Conservation (phyloP, 2,888 invertebrate genomes). For the Hofmannophila pseudospretella region DNA sequence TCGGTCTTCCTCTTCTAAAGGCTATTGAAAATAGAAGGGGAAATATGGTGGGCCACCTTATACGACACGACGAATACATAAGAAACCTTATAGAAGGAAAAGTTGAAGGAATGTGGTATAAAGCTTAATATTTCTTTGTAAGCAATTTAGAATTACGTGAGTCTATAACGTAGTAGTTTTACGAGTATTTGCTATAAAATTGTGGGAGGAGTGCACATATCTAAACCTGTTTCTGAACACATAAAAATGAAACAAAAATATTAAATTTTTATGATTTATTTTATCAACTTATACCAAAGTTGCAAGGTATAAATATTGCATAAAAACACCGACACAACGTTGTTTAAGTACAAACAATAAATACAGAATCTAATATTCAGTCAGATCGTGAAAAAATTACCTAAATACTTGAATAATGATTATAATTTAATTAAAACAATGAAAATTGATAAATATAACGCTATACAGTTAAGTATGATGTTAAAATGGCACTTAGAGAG, state of each 20-base stretch:
- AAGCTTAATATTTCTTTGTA: no score
- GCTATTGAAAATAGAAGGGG: no score
- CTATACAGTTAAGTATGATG: neutral
- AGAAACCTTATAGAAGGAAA: no score
- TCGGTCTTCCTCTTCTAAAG: no score
- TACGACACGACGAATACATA: no score
- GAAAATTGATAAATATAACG: conserved; percentile 3
- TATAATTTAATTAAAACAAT: conserved; percentile 11
- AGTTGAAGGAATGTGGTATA: no score
- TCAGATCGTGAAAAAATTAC: conserved; percentile 37
- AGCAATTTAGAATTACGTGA: no score
- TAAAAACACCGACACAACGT: conserved; percentile 45
- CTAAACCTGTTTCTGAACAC: no score
- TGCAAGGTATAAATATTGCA: conserved; percentile 33
- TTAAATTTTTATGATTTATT: conserved; percentile 28
- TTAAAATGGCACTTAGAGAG: conserved; percentile 1
- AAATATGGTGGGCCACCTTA: no score
- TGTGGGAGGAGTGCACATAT: no score
- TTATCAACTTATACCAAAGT: conserved; percentile 34
- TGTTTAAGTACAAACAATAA: conserved; percentile 65
- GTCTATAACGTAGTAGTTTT: no score
- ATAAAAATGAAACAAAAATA: conserved; percentile 27
- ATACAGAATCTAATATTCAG: conserved; percentile 54
- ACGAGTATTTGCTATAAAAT: no score
- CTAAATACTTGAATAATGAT: conserved; percentile 17